These are phyloP conservation scores for Temnothorax rugatulus DNA, from an alignment of 2,888 invertebrate species.

Conservation along the genomic window DNA sequence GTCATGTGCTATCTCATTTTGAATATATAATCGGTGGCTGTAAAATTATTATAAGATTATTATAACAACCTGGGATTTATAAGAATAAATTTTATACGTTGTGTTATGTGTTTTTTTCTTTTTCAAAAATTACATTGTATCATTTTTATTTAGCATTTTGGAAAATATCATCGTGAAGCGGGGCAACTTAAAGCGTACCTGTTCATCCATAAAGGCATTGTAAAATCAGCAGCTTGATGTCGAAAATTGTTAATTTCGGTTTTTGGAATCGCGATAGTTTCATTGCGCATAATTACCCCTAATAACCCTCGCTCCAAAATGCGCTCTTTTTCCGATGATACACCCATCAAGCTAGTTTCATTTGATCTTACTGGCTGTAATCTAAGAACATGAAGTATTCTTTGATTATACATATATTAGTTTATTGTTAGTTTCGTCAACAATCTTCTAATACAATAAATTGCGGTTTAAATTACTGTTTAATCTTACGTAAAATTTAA, in stretches of 20 bases:
- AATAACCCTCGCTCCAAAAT: conserved; percentile 45
- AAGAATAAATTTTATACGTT: neutral
- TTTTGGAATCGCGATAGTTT: conserved; percentile 61
- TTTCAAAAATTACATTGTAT: neutral
- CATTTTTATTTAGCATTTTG: neutral
- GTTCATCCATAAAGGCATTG: conserved; percentile 50
- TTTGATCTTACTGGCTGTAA: conserved; percentile 47
- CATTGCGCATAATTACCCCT: conserved; percentile 4
- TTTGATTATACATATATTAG: too few species aligned
- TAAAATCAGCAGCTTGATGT: conserved; percentile 43
- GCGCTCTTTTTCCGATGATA: neutral
- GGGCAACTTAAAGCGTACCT: conserved; percentile 39
- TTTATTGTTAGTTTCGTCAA: neutral
- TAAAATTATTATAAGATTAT: conserved; percentile 7
- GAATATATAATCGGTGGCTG: conserved; percentile 60
- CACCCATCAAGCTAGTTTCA: neutral
- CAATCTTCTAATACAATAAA: neutral
- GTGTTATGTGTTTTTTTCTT: neutral
- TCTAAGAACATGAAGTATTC: conserved; percentile 30
- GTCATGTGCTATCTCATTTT: conserved; percentile 23
- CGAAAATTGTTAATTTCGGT: neutral
- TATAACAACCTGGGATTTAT: neutral
- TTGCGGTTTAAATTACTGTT: neutral
- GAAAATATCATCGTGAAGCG: neutral
- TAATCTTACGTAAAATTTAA: conserved; percentile 73